phyloP scores from a whole-genome alignment of 1,140 invertebrate genomes.

The Drosophila ogumai region DNA sequence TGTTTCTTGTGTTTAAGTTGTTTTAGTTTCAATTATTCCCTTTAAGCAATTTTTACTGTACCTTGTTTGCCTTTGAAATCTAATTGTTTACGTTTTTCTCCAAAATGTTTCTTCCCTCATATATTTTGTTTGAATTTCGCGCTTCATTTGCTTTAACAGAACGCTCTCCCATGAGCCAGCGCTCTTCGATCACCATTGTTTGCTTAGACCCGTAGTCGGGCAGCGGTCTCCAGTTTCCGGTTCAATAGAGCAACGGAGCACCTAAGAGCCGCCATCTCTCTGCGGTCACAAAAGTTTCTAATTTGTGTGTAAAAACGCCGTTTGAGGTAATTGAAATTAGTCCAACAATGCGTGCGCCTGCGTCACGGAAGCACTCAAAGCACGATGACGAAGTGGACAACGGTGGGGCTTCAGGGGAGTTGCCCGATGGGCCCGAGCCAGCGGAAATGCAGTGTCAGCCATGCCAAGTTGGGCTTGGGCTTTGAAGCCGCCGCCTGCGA shows the following conservation, averaged over 20 bases:
- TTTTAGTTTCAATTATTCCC: not conserved
- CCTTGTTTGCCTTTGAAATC: conserved; percentile 7
- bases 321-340: conserved; percentile 70
- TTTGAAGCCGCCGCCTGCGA: conserved; percentile 55
- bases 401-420: not conserved
- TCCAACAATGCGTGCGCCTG: conserved; percentile 64
- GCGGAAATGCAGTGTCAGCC: conserved; percentile 75
- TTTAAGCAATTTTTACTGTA: conserved; percentile 5
- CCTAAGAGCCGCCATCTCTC: conserved; percentile 23
- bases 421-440: conserved; percentile 4
- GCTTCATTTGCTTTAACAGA: conserved; percentile 66
- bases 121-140: conserved; percentile 66
- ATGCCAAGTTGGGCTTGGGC: conserved; percentile 19
- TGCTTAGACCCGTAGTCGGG: conserved; percentile 25
- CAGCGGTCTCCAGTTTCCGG: conserved; percentile 65
- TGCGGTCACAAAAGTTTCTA: conserved; percentile 56
- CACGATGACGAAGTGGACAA: not conserved
- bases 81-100: conserved; percentile 26
- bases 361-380: conserved; percentile 34
- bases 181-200: conserved; percentile 26
- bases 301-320: conserved; percentile 63
- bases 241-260: conserved; percentile 50
- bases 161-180: conserved; percentile 38
- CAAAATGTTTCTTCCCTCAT: conserved; percentile 24
- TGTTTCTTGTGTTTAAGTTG: not conserved